Evolutionary conservation across 2,113 vertebrate genomes (phyloP).

Genomic region (Talpa occidentalis): DNA sequence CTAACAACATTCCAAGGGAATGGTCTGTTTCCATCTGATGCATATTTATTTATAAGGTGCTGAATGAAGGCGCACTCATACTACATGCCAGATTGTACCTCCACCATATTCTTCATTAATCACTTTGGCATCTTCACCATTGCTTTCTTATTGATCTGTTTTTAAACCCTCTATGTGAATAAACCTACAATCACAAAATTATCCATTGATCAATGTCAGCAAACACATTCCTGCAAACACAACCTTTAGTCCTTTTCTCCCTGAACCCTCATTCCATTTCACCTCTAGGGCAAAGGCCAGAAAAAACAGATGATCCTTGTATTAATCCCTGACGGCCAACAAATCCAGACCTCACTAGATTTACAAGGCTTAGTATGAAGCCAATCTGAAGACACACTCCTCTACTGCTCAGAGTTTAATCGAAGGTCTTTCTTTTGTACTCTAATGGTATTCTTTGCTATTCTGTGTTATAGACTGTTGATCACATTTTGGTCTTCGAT

Average conservation of each 20-base stretch:
- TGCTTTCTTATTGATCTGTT: slow-evolving; percentile 74
- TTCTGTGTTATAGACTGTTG: background rate
- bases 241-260: slow-evolving; percentile 76
- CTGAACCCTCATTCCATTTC: slow-evolving; percentile 44
- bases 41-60: slow-evolving; percentile 64
- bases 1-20: slow-evolving; percentile 54
- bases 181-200: slow-evolving; percentile 72
- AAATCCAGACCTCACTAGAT: slow-evolving; percentile 23
- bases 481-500: slow-evolving; percentile 16
- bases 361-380: slow-evolving; percentile 52
- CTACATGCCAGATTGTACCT: slow-evolving; percentile 27
- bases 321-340: slow-evolving; percentile 45
- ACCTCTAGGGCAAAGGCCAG: slow-evolving; percentile 54
- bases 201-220: slow-evolving; percentile 80
- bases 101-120: slow-evolving; percentile 70
- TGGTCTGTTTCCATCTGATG: slow-evolving; percentile 47
- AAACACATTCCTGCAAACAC: slow-evolving; percentile 71
- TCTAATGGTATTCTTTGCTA: background rate
- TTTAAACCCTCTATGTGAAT: slow-evolving; percentile 69
- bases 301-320: slow-evolving; percentile 60
- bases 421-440: slow-evolving; percentile 5
- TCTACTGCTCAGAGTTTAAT: slow-evolving; percentile 44
- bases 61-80: slow-evolving; percentile 41
- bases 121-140: slow-evolving; percentile 67
- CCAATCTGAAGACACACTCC: background rate